A percentile compares a stretch with the other conserved stretches of the same genome.
phyloP scores from a whole-genome alignment of 2,797 vertebrate genomes.

The Huso huso region DNA sequence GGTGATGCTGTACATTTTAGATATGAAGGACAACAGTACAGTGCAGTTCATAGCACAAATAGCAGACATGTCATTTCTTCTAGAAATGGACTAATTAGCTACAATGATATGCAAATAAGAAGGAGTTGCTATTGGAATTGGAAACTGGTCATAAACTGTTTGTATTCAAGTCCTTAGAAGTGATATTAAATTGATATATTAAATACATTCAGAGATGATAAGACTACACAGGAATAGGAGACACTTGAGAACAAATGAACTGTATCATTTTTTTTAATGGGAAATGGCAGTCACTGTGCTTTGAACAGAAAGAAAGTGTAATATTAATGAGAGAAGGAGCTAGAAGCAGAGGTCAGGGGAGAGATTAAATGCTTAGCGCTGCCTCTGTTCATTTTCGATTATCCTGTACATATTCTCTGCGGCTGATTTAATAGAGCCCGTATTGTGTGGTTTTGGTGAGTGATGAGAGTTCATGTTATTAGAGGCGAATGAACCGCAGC shows the following conservation, averaged over 20 bases:
- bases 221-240: neutral
- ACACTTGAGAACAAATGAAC: neutral
- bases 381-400: conserved; percentile 15
- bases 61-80: neutral
- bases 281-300: conserved; percentile 18
- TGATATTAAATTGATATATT: too few relatives aligned
- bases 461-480: neutral
- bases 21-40: too few relatives aligned
- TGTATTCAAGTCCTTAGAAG: too few relatives aligned
- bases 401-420: neutral
- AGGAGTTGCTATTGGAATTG: too few relatives aligned
- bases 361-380: conserved; percentile 28
- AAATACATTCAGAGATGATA: neutral
- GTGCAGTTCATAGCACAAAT: too few relatives aligned
- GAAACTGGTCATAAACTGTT: too few relatives aligned
- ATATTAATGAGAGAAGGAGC: conserved; percentile 18
- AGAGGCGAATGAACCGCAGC: conserved; percentile 11
- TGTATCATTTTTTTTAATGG: conserved; percentile 24
- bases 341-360: conserved; percentile 30
- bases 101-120: too few relatives aligned
- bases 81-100: too few relatives aligned
- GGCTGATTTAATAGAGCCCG: neutral
- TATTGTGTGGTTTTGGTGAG: neutral
- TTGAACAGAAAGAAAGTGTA: conserved; percentile 9
- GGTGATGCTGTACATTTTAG: too few relatives aligned